Conservation (phyloP, 2,888 invertebrate genomes). For the Metellina segmentata region DNA sequence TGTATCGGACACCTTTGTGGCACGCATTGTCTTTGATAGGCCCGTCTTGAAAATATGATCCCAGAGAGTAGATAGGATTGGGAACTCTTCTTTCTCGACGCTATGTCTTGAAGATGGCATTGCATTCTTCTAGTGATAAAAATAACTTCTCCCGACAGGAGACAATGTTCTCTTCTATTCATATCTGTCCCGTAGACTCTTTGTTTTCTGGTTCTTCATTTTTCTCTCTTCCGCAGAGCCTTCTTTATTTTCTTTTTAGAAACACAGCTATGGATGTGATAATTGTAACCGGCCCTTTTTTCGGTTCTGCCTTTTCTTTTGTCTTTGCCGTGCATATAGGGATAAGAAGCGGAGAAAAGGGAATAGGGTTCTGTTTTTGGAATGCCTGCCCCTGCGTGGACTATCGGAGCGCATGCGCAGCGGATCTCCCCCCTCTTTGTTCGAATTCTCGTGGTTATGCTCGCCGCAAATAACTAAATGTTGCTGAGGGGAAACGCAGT, state of each 20-base stretch:
- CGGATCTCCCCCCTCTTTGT: neutral
- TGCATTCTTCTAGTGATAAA: conserved; percentile 73
- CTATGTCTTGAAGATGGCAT: conserved; percentile 49
- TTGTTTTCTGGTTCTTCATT: conserved; percentile 59
- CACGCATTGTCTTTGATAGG: neutral
- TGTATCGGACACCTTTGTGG: too few relatives aligned
- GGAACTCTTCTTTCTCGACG: conserved; percentile 43
- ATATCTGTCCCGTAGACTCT: conserved; percentile 72
- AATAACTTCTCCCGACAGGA: conserved; percentile 72
- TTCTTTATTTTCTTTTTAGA: conserved; percentile 47
- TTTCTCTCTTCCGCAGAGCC: conserved; percentile 24
- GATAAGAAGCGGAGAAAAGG: conserved; percentile 21
- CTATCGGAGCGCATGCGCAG: neutral
- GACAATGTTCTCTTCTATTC: conserved; percentile 77
- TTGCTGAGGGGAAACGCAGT: neutral
- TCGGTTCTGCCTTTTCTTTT: conserved; percentile 42
- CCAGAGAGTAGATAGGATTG: conserved; percentile 41
- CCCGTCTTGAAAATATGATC: conserved; percentile 67
- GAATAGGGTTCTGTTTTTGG: conserved; percentile 46
- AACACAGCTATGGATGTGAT: conserved; percentile 55
- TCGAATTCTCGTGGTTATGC: neutral
- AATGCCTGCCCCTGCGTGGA: conserved; percentile 9
- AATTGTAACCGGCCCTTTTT: conserved; percentile 40
- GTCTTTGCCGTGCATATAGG: neutral
- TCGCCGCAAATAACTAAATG: neutral